Evolutionary conservation across 2,888 invertebrate genomes (phyloP), one percentile per base, ranked within the genome.

Genomic region (Drosophila neotestacea): DNA sequence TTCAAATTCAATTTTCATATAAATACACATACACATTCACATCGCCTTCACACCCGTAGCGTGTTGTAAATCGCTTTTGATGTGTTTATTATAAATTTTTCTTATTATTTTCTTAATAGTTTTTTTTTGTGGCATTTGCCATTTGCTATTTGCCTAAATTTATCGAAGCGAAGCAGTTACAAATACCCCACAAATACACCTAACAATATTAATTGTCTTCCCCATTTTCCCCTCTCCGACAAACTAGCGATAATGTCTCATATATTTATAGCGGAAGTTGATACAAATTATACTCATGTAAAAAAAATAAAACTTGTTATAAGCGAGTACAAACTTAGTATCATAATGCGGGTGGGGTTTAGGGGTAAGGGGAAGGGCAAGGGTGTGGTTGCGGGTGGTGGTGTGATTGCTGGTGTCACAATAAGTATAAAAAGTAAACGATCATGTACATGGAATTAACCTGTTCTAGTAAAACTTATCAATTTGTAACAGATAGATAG

Each of bases 1-100:
- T 55, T 73, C 63, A 81, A 85, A 89, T 85, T 85, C 42, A 81
- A 77, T 82, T 87, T 79, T 85, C 72, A 74, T 82, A 88, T 58
- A 54, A 63, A 73, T 60, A 67, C 36, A 65, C 46, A 70, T 16
- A 68, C 30, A 64, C 16, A 61, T 46, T 63, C 30, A 56, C 39
- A 63, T 30, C 7, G 50, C 6, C 32, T 50, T n/a, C 62, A 47
- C 54, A 80, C 59, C 61, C 62, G 46, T 38, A 50, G 62, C 22
- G 54, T 51, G 36, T 54, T 87, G 79, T 71, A 81, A 84, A 69
- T 81, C 60, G 81, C 61, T 52, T 71, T 66, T 74, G 62, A 85
- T 85, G 67, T 85, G 50, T 79, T 78, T 67, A 87, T 87, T 80
- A 36, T 28, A 41, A 44, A 59, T 38, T 59, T 47, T 28, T 38